Evolutionary conservation across 2,888 invertebrate genomes (phyloP).

Genomic region (Sympetrum striolatum): DNA sequence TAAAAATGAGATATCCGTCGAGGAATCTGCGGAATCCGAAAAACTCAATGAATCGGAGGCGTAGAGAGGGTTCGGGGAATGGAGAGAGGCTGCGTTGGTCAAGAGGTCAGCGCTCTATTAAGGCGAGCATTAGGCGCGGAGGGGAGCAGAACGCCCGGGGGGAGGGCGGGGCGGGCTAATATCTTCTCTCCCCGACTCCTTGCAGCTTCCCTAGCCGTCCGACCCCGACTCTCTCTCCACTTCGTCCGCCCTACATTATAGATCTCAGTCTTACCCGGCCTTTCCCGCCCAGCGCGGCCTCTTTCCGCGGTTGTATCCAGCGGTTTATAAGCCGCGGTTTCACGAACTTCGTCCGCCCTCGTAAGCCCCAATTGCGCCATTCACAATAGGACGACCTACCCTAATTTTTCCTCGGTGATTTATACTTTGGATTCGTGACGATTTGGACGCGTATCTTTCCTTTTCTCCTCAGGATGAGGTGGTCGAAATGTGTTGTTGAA

Average conservation of each 20-base stretch:
- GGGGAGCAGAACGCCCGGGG: neutral
- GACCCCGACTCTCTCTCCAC: neutral
- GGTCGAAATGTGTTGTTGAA: neutral
- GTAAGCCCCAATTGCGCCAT: neutral
- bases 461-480: neutral
- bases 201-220: neutral
- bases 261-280: neutral
- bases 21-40: neutral
- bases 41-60: neutral
- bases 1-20: neutral
- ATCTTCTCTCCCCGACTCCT: neutral
- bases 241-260: neutral
- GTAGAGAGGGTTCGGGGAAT: neutral
- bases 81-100: neutral
- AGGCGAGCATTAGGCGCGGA: neutral
- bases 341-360: neutral
- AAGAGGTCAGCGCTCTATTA: neutral
- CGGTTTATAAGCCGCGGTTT: neutral
- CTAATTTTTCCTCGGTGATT: neutral
- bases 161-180: neutral
- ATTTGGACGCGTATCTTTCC: neutral
- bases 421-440: neutral
- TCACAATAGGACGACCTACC: neutral
- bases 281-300: neutral
- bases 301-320: neutral